Evolutionary conservation across 2,888 invertebrate species (phyloP).

Genomic region (Agriotes lineatus): DNA sequence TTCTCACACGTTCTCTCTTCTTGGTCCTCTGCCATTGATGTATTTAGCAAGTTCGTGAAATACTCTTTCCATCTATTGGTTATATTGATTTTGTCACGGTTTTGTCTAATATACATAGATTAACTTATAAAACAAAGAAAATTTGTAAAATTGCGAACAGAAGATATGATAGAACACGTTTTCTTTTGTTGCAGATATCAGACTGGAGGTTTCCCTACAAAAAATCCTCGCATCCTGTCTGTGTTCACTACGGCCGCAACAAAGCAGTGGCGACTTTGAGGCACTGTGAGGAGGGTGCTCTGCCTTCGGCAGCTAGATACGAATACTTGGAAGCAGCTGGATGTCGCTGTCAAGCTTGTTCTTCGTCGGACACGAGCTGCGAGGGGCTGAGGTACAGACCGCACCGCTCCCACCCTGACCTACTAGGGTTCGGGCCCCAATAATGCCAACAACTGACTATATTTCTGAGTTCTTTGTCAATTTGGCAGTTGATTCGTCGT

Average conservation of each 20-base stretch:
- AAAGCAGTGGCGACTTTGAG: slow-evolving; percentile 75
- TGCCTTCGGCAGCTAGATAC: slow-evolving; percentile 77
- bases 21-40: background rate
- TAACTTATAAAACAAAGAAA: too few species aligned
- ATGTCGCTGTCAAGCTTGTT: too few species aligned
- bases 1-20: too few species aligned
- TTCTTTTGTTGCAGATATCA: slow-evolving; percentile 72
- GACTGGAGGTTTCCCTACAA: slow-evolving; percentile 93
- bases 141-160: too few species aligned
- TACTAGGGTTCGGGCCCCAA: slow-evolving; percentile 54
- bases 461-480: too few species aligned
- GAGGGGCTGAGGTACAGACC: slow-evolving; percentile 72
- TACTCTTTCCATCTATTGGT: too few species aligned
- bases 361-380: too few species aligned
- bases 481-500: too few species aligned
- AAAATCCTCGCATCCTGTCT: slow-evolving; percentile 87
- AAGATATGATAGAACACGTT: too few species aligned
- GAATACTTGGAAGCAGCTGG: slow-evolving; percentile 85
- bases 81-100: background rate
- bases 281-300: slow-evolving; percentile 82
- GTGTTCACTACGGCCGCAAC: slow-evolving; percentile 80
- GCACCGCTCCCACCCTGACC: slow-evolving; percentile 63
- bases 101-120: too few species aligned
- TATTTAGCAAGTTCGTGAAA: background rate
- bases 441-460: too few species aligned